Conservation (phyloP, 1,140 invertebrate species). For the Micrasema longulum region DNA sequence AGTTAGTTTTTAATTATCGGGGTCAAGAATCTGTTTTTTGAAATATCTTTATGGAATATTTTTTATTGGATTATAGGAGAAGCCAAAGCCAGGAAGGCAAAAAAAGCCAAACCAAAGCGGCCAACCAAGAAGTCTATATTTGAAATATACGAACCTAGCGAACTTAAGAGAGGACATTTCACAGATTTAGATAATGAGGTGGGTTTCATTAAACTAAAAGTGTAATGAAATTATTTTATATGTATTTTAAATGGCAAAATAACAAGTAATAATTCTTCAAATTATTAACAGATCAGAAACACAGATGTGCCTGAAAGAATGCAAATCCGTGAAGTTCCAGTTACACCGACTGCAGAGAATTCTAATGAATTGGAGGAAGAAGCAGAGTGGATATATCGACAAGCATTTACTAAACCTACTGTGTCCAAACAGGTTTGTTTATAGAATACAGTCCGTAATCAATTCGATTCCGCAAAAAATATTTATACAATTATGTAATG, state of each 20-base stretch:
- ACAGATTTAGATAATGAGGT: slow-evolving; percentile 95
- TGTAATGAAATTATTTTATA: too few relatives aligned
- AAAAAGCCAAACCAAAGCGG: slow-evolving; percentile 82
- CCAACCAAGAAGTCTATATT: slow-evolving; percentile 90
- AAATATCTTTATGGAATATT: not conserved
- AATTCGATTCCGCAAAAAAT: too few relatives aligned
- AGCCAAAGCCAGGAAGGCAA: slow-evolving; percentile 59
- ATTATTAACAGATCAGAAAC: slow-evolving; percentile 75
- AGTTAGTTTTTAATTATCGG: slow-evolving; percentile 38
- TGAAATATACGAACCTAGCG: slow-evolving; percentile 96
- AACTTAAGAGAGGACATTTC: slow-evolving; percentile 95
- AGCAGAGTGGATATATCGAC: slow-evolving; percentile 97
- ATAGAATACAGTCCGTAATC: too few relatives aligned
- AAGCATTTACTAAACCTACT: slow-evolving; percentile 88
- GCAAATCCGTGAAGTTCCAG: slow-evolving; percentile 90
- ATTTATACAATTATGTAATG: too few relatives aligned
- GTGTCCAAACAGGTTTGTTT: slow-evolving; percentile 78
- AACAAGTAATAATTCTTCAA: not conserved
- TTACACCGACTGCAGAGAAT: slow-evolving; percentile 84
- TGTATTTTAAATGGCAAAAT: too few relatives aligned
- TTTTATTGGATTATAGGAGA: slow-evolving; percentile 38
- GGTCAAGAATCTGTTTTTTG: too few relatives aligned
- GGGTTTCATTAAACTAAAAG: slow-evolving; percentile 15
- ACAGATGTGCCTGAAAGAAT: slow-evolving; percentile 92
- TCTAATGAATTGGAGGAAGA: slow-evolving; percentile 93